Evolutionary conservation across 2,113 vertebrate species (phyloP), one percentile per base, ranked within the genome.

Genomic region (Xiphophorus hellerii): DNA sequence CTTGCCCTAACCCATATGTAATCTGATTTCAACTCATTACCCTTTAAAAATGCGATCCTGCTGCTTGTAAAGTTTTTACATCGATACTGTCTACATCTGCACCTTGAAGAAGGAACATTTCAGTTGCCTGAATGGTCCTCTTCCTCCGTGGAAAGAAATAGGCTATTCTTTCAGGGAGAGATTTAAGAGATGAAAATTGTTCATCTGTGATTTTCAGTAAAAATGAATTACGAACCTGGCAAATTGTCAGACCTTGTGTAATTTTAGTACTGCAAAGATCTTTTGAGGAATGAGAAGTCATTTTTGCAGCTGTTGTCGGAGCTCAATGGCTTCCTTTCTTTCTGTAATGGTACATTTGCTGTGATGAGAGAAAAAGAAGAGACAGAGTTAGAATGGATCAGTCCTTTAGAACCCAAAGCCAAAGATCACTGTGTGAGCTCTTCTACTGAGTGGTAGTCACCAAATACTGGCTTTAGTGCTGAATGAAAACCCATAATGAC

Each of bases 401-500:
- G 87, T 80, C 84, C 90, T 91, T 93, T 93, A 92, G 90, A 93
- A 92, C 91, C 87, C 66, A 51, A 88, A 92, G 93, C 93, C 91
- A 94, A 94, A 93, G 91, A 92, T 93, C 85, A 89, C 91, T 92
- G 89, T 92, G 85, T 71, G 88, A 82, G 84, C 74, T 84, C 82
- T 71, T 91, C 82, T 77, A 67, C 79, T 83, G 88, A 91, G 92
- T 88, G 70, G 77, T 81, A 66, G 89, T 84, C 81, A 84, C 87
- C 91, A 91, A 93, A 93, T 83, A 90, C 90, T 87, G 89, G 90
- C 89, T 89, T 94, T 94, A 93, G 86, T 75, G 67, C 92, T 93
- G 92, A 94, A 93, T 93, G 93, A 93, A 94, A 95, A 94, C 89
- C 89, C 90, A 93, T 82, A 88, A 93, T 92, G 86, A 88, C 88